Base-by-base conservation (phyloP, 1,140 invertebrate species). In the Chironomus striatipennis region DNA sequence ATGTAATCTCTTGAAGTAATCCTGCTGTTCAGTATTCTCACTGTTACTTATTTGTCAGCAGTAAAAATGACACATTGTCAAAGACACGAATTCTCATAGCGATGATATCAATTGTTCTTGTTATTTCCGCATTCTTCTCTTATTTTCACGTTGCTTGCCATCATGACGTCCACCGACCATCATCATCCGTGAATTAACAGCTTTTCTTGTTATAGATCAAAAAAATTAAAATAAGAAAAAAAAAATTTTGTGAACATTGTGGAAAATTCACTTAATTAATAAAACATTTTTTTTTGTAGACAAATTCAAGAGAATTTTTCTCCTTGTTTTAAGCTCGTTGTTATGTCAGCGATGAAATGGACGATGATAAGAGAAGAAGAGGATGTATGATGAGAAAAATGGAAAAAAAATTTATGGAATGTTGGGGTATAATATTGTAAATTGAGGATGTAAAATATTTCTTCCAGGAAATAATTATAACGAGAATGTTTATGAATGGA, bases 241-340 rank as follows among this genome's bases (percentile, higher is more conserved):
- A 2, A 1, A 2, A 2, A 2, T 34, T 34, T 34, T 34, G 24
- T 34, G 24, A 34, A 34, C 24, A 34, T 34, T 34, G 15, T 47
- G n/a, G 15, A 57, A 57, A 57, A 57, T n/a, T 57, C 47, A 57
- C 47, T 57, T 57, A 57, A 57, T 57, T 57, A 57, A 57, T 57
- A 57, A 57, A 57, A 57, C 47, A 57, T 57, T 57, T 47, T 57
- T 47, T 34, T 34, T 57, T 57, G 47, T 57, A 57, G 47, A 57
- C 47, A 57, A 57, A 57, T 57, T 57, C 47, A 57, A n/a, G 47
- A 15, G n/a, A 47, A 34, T 34, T 34, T 34, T 34, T 34, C 24
- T 34, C 24, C 1, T 34, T 34, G 1, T 34, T 34, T 34, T 34
- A 2, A 2, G 24, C 5, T 34, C 24, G 5, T 34, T 34, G 24